Evolutionary conservation across 2,888 invertebrate genomes (phyloP).

Genomic region (Halictus quadricinctus): DNA sequence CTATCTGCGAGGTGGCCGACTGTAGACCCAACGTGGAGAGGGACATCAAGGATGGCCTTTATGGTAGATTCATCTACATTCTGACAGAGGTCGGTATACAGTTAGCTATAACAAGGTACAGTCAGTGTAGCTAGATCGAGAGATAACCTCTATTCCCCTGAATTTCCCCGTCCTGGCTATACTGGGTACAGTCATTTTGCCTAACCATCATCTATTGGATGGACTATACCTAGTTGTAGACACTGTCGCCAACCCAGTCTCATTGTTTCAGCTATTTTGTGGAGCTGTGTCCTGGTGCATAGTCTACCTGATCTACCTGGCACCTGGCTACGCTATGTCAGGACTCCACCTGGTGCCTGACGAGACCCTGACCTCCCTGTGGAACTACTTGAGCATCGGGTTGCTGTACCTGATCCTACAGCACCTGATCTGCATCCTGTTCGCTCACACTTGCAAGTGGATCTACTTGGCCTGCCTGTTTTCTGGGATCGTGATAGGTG

Average conservation of each 20-base stretch:
- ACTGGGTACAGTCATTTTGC: no score
- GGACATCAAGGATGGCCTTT: constrained; percentile 91
- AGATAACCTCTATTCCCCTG: no score
- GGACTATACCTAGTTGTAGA: neutral
- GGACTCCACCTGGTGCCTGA: constrained; percentile 86
- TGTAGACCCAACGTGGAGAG: constrained; percentile 87
- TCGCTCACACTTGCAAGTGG: constrained; percentile 78
- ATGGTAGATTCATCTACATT: constrained; percentile 91
- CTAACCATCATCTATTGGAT: neutral
- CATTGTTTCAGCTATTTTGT: constrained; percentile 87
- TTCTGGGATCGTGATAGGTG: constrained; percentile 76
- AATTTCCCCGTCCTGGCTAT: no score
- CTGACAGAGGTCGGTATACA: constrained; percentile 87
- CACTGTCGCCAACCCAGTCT: neutral
- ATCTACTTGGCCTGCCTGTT: constrained; percentile 74
- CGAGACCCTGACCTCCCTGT: constrained; percentile 77
- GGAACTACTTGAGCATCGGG: constrained; percentile 78
- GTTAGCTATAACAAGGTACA: no score
- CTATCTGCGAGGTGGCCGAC: constrained; percentile 81
- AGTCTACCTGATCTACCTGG: constrained; percentile 92
- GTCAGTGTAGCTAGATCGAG: no score
- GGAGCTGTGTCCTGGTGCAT: constrained; percentile 90
- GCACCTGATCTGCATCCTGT: constrained; percentile 77
- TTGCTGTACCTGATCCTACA: constrained; percentile 78
- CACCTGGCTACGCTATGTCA: constrained; percentile 95